Evolutionary conservation across 2,113 vertebrate species (phyloP), one percentile per base, ranked within the genome.

Genomic region (Drymodes brunneopygia): DNA sequence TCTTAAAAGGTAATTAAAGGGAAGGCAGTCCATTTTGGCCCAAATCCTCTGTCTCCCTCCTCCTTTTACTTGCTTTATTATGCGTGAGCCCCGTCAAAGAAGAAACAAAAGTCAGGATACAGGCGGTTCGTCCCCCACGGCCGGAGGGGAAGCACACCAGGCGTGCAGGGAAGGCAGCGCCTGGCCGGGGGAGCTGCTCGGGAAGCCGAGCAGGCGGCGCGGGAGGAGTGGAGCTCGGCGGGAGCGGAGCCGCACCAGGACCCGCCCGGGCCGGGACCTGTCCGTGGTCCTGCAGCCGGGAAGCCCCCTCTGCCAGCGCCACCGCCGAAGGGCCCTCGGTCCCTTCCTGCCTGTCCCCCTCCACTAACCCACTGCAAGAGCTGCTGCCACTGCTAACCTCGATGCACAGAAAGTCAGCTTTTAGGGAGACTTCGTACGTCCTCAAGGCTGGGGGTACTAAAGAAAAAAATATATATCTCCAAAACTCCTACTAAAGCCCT

Each of bases 61-160:
- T 20, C 23, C 11, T 48, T 35, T 54, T n/a, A 12, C 42, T 48
- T 31, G 35, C 31, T 71, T 58, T 21, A 22, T 18, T 5, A 15
- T 0, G 10, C 1, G 0, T 2, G 7, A 95, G 5, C 60, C 29
- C n/a, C 6, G 0, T 8, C 15, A 40, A 23, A n/a, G 44, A 58
- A 48, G 50, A 12, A 66, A 28, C 42, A 15, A 15, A 84, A 64
- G 51, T 71, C 27, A 3, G 28, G 51, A 11, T 0, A 9, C 7
- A 3, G 28, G 24, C 29, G 40, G 4, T 20, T 35, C 29, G 38
- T 12, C 22, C 23, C 15, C 24, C 45, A 2, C 12, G 17, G 65
- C 28, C 23, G 3, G 45, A 60, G 4, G 47, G 42, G 42, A 65
- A 74, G 21, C 45, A 0, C 78, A 8, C 3, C 89, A 27, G 22